Conservation (phyloP, 1,140 invertebrate species). For the Hyles euphorbiae region DNA sequence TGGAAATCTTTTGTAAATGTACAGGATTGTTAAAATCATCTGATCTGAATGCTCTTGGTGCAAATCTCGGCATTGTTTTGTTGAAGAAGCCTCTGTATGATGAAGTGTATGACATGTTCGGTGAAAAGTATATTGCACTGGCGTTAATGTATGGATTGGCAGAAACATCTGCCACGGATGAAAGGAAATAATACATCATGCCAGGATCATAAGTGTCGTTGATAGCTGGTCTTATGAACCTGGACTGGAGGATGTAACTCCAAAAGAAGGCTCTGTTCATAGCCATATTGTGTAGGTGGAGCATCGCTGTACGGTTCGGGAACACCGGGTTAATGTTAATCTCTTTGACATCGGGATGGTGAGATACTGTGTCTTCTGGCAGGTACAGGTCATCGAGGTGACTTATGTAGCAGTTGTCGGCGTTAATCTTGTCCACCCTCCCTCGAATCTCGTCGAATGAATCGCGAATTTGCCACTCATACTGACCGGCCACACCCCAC, state of each 20-base stretch:
- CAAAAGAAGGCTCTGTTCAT: conserved; percentile 95
- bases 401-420: conserved; percentile 92
- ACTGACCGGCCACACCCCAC: conserved; percentile 86
- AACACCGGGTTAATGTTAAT: conserved; percentile 96
- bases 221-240: conserved; percentile 91
- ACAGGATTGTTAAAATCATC: conserved; percentile 97
- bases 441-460: conserved; percentile 90
- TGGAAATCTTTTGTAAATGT: conserved; percentile 93
- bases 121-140: conserved; percentile 95
- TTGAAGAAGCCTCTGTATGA: conserved; percentile 98
- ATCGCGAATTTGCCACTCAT: conserved; percentile 92
- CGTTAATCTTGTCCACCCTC: conserved; percentile 86
- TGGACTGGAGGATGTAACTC: conserved; percentile 95
- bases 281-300: conserved; percentile 97
- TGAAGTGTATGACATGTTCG: conserved; percentile 95
- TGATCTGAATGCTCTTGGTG: conserved; percentile 91
- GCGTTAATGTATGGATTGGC: conserved; percentile 95
- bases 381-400: conserved; percentile 90
- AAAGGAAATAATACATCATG: conserved; percentile 98
- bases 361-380: conserved; percentile 89
- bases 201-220: conserved; percentile 96
- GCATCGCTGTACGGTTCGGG: conserved; percentile 93
- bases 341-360: conserved; percentile 95
- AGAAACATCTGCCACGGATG: conserved; percentile 95
- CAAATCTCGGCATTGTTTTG: conserved; percentile 96